phyloP scores from a whole-genome alignment of 2,797 vertebrate genomes.

The Phylloscopus collybita region DNA sequence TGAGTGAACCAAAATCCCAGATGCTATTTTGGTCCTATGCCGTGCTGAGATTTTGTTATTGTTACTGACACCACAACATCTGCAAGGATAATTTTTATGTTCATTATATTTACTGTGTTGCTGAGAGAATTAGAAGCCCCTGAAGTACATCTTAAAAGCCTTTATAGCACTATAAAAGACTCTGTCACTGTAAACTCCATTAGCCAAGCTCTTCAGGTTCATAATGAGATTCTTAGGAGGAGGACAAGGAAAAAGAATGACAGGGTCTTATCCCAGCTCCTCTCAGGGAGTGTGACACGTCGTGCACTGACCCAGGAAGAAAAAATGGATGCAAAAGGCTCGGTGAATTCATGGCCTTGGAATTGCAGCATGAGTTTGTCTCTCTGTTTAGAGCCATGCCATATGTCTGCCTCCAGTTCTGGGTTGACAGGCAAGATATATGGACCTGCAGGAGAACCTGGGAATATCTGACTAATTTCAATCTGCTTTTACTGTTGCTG shows the following conservation, averaged over 20 bases:
- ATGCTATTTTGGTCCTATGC: conserved; percentile 69
- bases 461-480: not conserved
- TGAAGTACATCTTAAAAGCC: conserved; percentile 76
- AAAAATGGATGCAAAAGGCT: not conserved
- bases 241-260: not conserved
- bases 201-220: conserved; percentile 63
- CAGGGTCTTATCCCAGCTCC: not conserved
- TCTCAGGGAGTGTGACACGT: not conserved
- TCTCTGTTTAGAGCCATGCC: not conserved
- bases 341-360: not conserved
- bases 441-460: not conserved
- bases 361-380: not conserved
- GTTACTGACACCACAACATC: conserved; percentile 73
- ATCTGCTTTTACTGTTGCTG: not conserved
- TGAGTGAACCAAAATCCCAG: conserved; percentile 73
- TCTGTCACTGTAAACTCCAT: conserved; percentile 72
- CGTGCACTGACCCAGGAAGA: not conserved
- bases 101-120: conserved; percentile 76
- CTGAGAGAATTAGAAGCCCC: conserved; percentile 72
- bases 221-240: conserved; percentile 55
- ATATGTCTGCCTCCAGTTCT: not conserved
- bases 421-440: not conserved
- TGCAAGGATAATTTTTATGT: conserved; percentile 77
- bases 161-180: conserved; percentile 74
- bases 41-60: conserved; percentile 72